Conservation (phyloP, 2,797 vertebrate species). For the Protonibea diacanthus region DNA sequence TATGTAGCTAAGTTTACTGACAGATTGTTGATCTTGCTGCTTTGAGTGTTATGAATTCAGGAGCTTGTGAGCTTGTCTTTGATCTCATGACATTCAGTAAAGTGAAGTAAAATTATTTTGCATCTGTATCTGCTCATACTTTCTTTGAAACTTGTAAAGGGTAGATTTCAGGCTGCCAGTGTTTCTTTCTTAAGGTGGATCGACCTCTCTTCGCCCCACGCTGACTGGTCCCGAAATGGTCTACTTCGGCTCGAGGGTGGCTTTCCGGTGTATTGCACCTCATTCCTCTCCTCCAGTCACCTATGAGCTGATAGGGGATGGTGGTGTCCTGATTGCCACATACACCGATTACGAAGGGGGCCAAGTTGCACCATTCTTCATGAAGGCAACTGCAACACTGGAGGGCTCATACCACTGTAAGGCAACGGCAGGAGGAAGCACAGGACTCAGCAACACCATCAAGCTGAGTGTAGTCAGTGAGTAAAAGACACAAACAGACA, state of each 20-base stretch:
- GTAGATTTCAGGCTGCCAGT: neutral
- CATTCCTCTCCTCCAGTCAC: conserved; percentile 48
- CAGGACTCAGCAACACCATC: conserved; percentile 73
- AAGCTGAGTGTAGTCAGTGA: conserved; percentile 82
- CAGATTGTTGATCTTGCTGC: neutral
- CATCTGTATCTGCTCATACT: neutral
- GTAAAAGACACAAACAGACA: conserved; percentile 43
- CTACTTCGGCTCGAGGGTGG: conserved; percentile 62
- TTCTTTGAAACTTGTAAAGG: neutral
- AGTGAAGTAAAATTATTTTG: neutral
- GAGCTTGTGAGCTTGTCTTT: neutral
- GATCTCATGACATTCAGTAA: neutral
- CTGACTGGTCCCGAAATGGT: conserved; percentile 80
- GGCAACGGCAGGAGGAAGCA: conserved; percentile 30
- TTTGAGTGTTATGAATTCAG: neutral
- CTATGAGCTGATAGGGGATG: conserved; percentile 71
- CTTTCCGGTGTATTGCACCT: conserved; percentile 68
- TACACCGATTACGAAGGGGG: neutral
- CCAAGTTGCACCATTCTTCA: conserved; percentile 47
- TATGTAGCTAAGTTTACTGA: neutral
- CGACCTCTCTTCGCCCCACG: conserved; percentile 36
- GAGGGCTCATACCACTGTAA: conserved; percentile 79
- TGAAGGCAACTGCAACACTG: conserved; percentile 58
- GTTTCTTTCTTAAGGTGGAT: conserved; percentile 60
- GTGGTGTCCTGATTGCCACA: neutral